Conservation (phyloP, 2,113 vertebrate species). For the Pheucticus melanocephalus region DNA sequence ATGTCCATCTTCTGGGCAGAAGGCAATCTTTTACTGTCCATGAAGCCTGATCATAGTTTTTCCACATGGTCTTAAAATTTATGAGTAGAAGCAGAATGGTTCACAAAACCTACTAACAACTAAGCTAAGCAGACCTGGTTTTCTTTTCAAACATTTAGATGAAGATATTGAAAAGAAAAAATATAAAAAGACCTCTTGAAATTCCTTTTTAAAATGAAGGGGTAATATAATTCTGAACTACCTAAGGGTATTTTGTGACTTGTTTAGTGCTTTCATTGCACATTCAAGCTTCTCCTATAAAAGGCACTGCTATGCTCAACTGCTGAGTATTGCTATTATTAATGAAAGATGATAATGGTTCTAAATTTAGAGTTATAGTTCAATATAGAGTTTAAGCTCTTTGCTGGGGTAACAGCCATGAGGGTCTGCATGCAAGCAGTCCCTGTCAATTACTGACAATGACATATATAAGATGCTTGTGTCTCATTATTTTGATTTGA, state of each 20-base stretch:
- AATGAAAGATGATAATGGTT: background rate
- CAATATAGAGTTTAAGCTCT: background rate
- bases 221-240: background rate
- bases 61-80: background rate
- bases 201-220: background rate
- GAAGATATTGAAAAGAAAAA: background rate
- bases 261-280: slow-evolving; percentile 3
- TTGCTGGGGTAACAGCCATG: background rate
- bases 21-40: background rate
- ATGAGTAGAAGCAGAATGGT: background rate
- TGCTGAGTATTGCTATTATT: slow-evolving; percentile 23
- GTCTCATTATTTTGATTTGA: slow-evolving; percentile 60
- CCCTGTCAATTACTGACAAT: background rate
- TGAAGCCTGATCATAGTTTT: background rate
- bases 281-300: background rate
- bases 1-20: background rate
- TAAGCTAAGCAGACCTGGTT: background rate
- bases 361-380: slow-evolving; percentile 30
- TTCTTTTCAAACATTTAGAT: background rate
- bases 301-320: background rate
- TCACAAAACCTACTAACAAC: background rate
- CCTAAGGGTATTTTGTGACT: background rate
- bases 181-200: background rate
- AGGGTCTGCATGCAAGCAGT: background rate
- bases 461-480: background rate